A percentile compares a stretch with the other conserved stretches of the same genome.
phyloP scores from a whole-genome alignment of 2,113 vertebrate species.

The Odontesthes bonariensis region DNA sequence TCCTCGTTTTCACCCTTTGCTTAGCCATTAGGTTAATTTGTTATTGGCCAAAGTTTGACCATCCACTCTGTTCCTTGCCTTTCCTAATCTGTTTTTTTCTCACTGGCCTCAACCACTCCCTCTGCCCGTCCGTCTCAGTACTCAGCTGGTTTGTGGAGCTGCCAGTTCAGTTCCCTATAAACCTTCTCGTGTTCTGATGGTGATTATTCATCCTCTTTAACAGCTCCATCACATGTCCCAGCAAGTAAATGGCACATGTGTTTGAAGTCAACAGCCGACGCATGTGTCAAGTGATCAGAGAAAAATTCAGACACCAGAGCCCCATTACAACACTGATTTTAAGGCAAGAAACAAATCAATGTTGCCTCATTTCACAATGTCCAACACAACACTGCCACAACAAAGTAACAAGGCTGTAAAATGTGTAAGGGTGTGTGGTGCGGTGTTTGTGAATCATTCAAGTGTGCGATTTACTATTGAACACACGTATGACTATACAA shows the following conservation, averaged over 20 bases:
- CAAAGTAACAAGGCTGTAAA: constrained; percentile 24
- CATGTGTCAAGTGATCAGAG: constrained; percentile 37
- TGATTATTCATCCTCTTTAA: constrained; percentile 57
- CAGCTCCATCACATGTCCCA: constrained; percentile 47
- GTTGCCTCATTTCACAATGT: constrained; percentile 25
- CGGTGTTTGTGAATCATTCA: constrained; percentile 35
- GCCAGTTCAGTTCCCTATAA: constrained; percentile 47
- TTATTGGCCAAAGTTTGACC: constrained; percentile 46
- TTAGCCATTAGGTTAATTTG: constrained; percentile 62
- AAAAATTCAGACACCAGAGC: constrained; percentile 19
- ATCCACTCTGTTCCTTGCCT: constrained; percentile 21
- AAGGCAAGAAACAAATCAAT: constrained; percentile 43
- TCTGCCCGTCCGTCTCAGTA: constrained; percentile 14
- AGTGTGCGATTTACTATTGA: background rate
- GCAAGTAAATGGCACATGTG: constrained; percentile 9
- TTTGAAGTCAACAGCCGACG: constrained; percentile 30
- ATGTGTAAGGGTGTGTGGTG: constrained; percentile 39
- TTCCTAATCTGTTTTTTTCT: constrained; percentile 41
- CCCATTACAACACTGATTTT: constrained; percentile 9
- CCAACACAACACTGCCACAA: constrained; percentile 13
- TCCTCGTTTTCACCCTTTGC: constrained; percentile 64
- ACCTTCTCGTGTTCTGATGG: constrained; percentile 45
- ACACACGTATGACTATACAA: background rate
- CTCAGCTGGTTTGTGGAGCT: constrained; percentile 40
- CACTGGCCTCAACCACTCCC: constrained; percentile 43